phyloP scores from a whole-genome alignment of 2,113 vertebrate genomes.

The Sialia sialis region DNA sequence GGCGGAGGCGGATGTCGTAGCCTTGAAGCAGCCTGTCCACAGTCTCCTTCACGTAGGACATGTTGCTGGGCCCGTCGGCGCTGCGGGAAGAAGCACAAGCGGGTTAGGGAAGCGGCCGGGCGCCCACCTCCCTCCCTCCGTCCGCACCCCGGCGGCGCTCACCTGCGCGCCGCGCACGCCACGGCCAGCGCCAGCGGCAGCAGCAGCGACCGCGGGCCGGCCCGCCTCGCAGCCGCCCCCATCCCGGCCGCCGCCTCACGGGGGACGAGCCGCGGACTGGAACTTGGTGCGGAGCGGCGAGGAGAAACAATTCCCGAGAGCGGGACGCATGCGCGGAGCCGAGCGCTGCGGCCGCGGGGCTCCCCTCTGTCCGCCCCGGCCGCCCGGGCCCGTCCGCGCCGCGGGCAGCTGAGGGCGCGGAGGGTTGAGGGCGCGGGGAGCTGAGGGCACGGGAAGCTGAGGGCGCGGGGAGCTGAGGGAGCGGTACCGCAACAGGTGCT shows the following conservation, averaged over 20 bases:
- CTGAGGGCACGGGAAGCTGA: not conserved
- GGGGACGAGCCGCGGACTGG: not conserved
- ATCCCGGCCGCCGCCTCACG: not conserved
- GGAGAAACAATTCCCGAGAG: not conserved
- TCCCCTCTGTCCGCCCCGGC: too few species aligned
- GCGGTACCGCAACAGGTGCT: not conserved
- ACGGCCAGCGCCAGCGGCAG: slow-evolving; percentile 76
- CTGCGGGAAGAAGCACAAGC: slow-evolving; percentile 65
- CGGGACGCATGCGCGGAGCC: not conserved
- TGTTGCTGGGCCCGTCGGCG: slow-evolving; percentile 83
- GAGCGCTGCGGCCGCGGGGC: not conserved
- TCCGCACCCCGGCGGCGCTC: not conserved
- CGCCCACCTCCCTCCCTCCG: not conserved
- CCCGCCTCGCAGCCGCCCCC: not conserved
- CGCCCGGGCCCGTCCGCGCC: not conserved
- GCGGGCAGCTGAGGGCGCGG: too few species aligned
- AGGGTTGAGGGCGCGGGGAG: not conserved
- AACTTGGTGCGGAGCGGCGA: not conserved
- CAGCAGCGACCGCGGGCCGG: slow-evolving; percentile 58
- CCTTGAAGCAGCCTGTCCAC: slow-evolving; percentile 87
- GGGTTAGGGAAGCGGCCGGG: not conserved
- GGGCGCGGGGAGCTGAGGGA: not conserved
- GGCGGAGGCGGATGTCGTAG: slow-evolving; percentile 87
- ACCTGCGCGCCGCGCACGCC: slow-evolving; percentile 74
- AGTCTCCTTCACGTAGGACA: slow-evolving; percentile 88